A percentile compares a stretch with the other conserved stretches of the same genome.
Conservation (phyloP, 1,140 invertebrate genomes). For the Drosophila mauritiana region DNA sequence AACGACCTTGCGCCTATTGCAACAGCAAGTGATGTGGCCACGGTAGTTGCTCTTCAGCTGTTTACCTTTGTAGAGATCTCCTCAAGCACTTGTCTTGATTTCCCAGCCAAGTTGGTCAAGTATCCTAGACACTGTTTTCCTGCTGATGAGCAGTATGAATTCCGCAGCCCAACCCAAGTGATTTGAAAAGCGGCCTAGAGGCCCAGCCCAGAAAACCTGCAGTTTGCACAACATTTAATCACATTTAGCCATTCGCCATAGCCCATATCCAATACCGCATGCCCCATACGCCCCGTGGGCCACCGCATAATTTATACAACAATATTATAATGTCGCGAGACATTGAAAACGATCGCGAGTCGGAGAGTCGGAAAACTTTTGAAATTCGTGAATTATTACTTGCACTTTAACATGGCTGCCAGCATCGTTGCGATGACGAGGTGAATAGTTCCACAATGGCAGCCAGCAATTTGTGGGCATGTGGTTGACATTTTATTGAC, state of each 20-base stretch:
- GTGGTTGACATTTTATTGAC: constrained; percentile 78
- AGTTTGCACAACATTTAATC: constrained; percentile 82
- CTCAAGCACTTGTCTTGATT: constrained; percentile 38
- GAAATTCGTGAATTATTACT: constrained; percentile 81
- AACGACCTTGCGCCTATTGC: constrained; percentile 71
- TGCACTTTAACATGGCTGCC: constrained; percentile 78
- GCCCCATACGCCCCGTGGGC: constrained; percentile 64
- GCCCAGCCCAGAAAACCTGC: constrained; percentile 47
- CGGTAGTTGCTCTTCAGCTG: constrained; percentile 40
- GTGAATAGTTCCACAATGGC: constrained; percentile 68
- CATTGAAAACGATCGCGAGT: constrained; percentile 64
- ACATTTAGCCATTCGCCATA: constrained; percentile 73
- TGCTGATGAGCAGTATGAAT: constrained; percentile 9
- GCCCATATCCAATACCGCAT: constrained; percentile 32
- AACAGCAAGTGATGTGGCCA: constrained; percentile 27
- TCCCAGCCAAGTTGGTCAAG: constrained; percentile 45
- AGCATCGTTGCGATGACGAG: constrained; percentile 51
- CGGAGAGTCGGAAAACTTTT: constrained; percentile 63
- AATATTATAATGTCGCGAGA: constrained; percentile 77
- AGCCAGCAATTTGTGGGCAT: constrained; percentile 50
- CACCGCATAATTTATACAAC: constrained; percentile 73
- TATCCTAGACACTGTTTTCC: constrained; percentile 34
- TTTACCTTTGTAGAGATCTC: constrained; percentile 34
- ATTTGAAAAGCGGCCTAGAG: too few species aligned
- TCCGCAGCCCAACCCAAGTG: constrained; percentile 16